Evolutionary conservation across 2,113 vertebrate species (phyloP).

Genomic region (Strix uralensis): DNA sequence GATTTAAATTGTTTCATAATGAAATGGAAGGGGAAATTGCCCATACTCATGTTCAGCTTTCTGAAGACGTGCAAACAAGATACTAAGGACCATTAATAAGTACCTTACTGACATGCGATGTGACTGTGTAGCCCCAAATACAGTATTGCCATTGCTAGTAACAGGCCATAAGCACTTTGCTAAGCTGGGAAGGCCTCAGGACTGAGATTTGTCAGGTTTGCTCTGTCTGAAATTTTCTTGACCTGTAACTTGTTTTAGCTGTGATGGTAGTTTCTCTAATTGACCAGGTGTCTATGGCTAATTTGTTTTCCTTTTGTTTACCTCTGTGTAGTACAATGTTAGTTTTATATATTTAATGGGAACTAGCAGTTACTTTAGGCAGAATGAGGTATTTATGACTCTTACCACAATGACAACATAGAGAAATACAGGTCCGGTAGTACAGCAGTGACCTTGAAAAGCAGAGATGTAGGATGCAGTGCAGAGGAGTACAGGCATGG

Average conservation of each 20-base stretch:
- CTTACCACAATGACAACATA: background rate
- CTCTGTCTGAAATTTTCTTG: background rate
- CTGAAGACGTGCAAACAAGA: background rate
- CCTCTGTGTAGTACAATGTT: background rate
- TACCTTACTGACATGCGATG: background rate
- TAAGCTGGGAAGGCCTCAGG: background rate
- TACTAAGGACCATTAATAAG: background rate
- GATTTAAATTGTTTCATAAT: background rate
- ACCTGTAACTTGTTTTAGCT: background rate
- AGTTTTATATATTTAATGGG: background rate
- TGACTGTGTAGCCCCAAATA: background rate
- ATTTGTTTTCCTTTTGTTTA: background rate
- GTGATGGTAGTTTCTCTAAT: background rate
- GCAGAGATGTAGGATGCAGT: fast-evolving
- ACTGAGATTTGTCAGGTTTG: background rate
- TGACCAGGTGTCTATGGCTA: background rate
- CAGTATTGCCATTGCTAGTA: background rate
- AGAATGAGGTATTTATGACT: background rate
- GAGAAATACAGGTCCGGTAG: background rate
- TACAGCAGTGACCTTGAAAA: background rate
- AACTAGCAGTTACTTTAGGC: background rate
- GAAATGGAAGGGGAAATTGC: background rate
- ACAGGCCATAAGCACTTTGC: background rate
- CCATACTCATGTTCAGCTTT: background rate
- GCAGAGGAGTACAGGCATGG: background rate